A percentile compares a stretch with the other conserved stretches of the same genome.
These are phyloP conservation scores for Oceanites oceanicus DNA, from an alignment of 2,113 vertebrate species.

Conservation along the genomic window DNA sequence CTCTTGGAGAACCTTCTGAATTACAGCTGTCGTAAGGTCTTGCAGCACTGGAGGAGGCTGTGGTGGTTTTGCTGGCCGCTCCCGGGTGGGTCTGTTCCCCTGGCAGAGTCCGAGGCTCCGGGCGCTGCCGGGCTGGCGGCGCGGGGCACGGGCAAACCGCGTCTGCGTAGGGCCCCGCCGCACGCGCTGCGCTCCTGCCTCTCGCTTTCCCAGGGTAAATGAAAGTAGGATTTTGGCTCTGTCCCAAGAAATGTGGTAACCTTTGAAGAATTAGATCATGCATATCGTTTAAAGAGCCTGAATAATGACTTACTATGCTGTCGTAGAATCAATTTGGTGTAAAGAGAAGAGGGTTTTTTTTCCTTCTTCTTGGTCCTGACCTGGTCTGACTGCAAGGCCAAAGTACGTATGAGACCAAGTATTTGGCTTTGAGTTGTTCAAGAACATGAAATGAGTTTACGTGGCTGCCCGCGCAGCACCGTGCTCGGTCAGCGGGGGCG, in stretches of 20 bases:
- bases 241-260: background rate
- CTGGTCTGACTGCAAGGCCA: background rate
- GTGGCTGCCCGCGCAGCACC: background rate
- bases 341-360: background rate
- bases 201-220: background rate
- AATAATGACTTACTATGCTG: background rate
- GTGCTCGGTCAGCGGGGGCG: accelerated
- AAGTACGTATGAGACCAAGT: background rate
- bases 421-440: background rate
- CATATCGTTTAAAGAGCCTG: background rate
- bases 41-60: background rate
- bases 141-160: no score
- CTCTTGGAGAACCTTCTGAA: background rate
- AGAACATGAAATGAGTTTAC: background rate
- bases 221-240: background rate
- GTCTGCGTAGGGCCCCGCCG: no score
- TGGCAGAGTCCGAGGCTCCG: background rate
- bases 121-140: background rate
- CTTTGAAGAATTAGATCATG: background rate
- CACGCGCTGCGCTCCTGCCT: background rate
- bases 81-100: background rate
- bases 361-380: background rate
- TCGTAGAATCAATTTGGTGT: background rate
- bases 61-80: background rate
- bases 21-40: background rate